phyloP scores from a whole-genome alignment of 2,113 vertebrate species.

The Brachyhypopomus occidentalis region DNA sequence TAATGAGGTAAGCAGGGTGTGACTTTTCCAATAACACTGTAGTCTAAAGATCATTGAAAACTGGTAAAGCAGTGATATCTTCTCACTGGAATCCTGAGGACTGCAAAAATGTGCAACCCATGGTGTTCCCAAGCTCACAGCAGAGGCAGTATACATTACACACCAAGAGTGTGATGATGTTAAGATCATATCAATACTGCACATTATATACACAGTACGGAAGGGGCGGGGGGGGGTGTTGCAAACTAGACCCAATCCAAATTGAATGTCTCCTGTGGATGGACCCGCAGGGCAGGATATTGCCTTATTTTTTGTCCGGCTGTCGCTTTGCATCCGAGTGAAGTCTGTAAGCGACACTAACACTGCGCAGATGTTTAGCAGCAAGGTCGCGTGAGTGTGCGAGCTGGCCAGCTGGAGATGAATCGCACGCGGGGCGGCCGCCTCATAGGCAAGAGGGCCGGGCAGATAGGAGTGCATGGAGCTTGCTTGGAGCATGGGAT shows the following conservation, averaged over 20 bases:
- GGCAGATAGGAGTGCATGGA: conserved; percentile 65
- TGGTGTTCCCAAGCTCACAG: not conserved
- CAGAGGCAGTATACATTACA: no score
- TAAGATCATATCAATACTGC: not conserved
- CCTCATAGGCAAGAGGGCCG: conserved; percentile 67
- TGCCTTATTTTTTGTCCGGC: conserved; percentile 1
- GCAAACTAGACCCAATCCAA: not conserved
- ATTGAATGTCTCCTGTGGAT: not conserved
- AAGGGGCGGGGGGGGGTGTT: not conserved
- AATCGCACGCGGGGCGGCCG: conserved; percentile 60
- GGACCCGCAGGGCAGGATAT: not conserved
- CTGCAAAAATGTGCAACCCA: not conserved
- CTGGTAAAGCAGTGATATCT: not conserved
- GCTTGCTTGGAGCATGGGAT: conserved; percentile 54
- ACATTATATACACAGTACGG: not conserved
- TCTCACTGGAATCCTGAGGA: not conserved
- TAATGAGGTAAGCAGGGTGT: not conserved
- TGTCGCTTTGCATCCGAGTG: conserved; percentile 45
- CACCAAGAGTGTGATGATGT: not conserved
- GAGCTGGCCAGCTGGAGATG: conserved; percentile 49
- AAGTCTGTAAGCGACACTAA: conserved; percentile 63
- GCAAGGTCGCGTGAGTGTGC: conserved; percentile 47
- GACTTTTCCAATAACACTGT: not conserved
- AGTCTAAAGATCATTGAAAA: not conserved
- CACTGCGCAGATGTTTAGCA: conserved; percentile 62